Conservation (phyloP, 2,113 vertebrate genomes). For the Mus pahari region DNA sequence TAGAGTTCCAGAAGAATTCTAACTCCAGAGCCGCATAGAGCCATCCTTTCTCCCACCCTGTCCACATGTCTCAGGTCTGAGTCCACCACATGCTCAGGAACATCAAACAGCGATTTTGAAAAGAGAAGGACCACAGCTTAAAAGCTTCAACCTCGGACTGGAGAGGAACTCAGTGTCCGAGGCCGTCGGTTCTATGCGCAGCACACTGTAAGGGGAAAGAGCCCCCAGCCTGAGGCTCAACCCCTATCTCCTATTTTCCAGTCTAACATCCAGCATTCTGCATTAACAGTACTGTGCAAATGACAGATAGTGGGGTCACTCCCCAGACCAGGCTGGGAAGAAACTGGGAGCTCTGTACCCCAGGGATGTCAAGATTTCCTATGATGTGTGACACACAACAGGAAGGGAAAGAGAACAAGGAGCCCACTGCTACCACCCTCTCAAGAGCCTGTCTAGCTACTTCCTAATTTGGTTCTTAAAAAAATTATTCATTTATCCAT, state of each 20-base stretch:
- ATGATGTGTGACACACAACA: neutral
- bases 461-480: neutral
- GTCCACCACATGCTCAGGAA: neutral
- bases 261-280: neutral
- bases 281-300: neutral
- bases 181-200: neutral
- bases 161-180: accelerated
- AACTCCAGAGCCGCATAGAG: neutral
- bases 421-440: neutral
- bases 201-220: neutral
- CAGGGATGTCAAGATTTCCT: neutral
- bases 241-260: neutral
- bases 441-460: neutral
- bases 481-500: neutral
- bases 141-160: neutral
- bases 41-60: too few relatives aligned
- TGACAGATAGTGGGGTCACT: neutral
- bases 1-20: neutral
- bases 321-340: neutral
- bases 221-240: neutral
- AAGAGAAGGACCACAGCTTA: neutral
- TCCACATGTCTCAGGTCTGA: neutral
- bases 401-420: neutral
- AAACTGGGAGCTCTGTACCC: neutral
- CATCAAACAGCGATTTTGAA: neutral